Evolutionary conservation across 2,113 vertebrate species (phyloP).

Genomic region (Corydoras sp.): DNA sequence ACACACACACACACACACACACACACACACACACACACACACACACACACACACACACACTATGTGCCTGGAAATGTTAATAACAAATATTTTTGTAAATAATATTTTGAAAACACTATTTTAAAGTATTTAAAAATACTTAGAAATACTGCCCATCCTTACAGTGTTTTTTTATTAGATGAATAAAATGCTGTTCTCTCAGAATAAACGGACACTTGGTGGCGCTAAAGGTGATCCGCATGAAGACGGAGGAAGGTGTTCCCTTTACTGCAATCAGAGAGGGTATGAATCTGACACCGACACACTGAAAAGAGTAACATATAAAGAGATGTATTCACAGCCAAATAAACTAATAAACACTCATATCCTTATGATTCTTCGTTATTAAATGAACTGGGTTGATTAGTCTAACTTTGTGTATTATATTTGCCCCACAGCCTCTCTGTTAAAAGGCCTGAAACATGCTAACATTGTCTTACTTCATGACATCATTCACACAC

Average conservation of each 20-base stretch:
- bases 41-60: too few relatives aligned
- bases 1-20: too few relatives aligned
- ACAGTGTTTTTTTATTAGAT: neutral
- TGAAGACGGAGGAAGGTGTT: conserved; percentile 80
- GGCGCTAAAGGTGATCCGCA: conserved; percentile 80
- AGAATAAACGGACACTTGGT: conserved; percentile 85
- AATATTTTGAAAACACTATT: neutral
- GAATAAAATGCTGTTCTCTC: neutral
- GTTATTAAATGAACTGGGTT: too few relatives aligned
- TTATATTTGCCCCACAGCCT: conserved; percentile 59
- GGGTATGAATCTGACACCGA: conserved; percentile 58
- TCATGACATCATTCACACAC: conserved; percentile 85
- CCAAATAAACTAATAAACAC: neutral
- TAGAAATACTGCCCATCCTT: neutral
- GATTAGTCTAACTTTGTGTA: too few relatives aligned
- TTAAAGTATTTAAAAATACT: neutral
- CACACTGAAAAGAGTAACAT: neutral
- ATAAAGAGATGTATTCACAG: neutral
- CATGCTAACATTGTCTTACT: conserved; percentile 86
- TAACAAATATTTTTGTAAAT: neutral
- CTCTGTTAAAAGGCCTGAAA: conserved; percentile 83
- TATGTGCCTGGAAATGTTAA: too few relatives aligned
- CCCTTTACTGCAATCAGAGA: conserved; percentile 85
- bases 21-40: too few relatives aligned
- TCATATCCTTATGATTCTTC: too few relatives aligned